Conservation (phyloP, 2,888 invertebrate genomes). For the Tortrix viridana region DNA sequence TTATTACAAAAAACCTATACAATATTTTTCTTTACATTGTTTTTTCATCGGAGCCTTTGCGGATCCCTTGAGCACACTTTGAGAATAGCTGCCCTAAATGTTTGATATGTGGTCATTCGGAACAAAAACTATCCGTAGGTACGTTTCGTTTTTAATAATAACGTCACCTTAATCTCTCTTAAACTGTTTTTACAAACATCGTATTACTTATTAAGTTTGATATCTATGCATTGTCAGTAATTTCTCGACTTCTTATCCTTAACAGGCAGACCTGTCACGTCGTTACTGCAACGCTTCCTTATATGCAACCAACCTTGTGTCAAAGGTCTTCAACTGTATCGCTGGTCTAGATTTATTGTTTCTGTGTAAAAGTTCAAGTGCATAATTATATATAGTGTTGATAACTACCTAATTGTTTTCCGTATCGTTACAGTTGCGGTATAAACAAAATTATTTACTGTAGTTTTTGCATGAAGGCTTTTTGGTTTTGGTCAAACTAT, state of each 20-base stretch:
- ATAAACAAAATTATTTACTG: not conserved
- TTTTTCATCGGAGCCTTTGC: too few relatives aligned
- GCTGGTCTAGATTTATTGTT: slow-evolving; percentile 32
- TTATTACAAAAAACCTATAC: too few relatives aligned
- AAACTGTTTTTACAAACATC: too few relatives aligned
- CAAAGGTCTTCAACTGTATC: slow-evolving; percentile 31
- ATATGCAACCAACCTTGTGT: slow-evolving; percentile 31
- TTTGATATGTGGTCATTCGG: too few relatives aligned
- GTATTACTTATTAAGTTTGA: not conserved
- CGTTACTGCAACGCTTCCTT: slow-evolving; percentile 30
- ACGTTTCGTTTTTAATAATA: too few relatives aligned
- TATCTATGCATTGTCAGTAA: not conserved
- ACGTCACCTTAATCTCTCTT: too few relatives aligned
- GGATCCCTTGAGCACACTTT: too few relatives aligned
- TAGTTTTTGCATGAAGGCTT: too few relatives aligned
- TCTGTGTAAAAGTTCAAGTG: slow-evolving; percentile 12
- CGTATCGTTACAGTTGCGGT: not conserved
- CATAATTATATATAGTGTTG: not conserved
- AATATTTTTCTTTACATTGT: too few relatives aligned
- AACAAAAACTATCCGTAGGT: too few relatives aligned
- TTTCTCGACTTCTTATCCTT: slow-evolving; percentile 2
- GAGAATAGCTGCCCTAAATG: too few relatives aligned
- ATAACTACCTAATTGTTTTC: not conserved
- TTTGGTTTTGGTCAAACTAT: too few relatives aligned
- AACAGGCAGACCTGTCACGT: slow-evolving; percentile 32